Evolutionary conservation across 1,140 invertebrate genomes (phyloP), one percentile per base, ranked within the genome.

Genomic region (Dolichoris vasculosae): DNA sequence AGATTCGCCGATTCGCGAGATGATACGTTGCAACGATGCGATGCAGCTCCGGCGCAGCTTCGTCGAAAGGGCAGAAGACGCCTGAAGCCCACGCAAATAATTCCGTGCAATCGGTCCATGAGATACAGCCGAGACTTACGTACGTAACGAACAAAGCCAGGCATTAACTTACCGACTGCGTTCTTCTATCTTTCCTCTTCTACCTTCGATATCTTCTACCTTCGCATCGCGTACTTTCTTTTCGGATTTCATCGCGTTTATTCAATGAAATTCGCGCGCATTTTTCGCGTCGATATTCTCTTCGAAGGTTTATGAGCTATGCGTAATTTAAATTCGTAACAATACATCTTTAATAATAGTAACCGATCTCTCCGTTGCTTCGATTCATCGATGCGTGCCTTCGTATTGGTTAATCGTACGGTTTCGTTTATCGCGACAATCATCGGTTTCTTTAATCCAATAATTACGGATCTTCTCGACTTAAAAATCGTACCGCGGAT

Each of bases 91-190:
- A 26, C 23, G 26, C 20, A 9, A 26, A 9, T 26, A 26, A 59
- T 59, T 59, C 13, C 13, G 20, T 23, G 55, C 55, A 59, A 59
- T 26, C 20, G 15, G 51, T n/a, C n/a, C 15, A 55, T 55, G 51
- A 20, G n/a, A 20, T 55, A 55, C 23, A 26, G 23, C 55, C 3
- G 55, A 38, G 23, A 8, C 20, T 1, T 69, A 20, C 32, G 35
- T 46, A n/a, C n/a, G n/a, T n/a, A n/a, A n/a, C n/a, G n/a, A 80
- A 80, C 38, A 80, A 80, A 80, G 78, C 78, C 63, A 23, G 51
- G 32, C 35, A 81, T 81, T 81, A 46, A 40, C 78, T 67, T 32
- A 63, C n/a, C 2, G 35, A 20, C 6, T 30, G 15, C 3, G 20
- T 38, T 23, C 35, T 4, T 35, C 35, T 2, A 38, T 35, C 35